phyloP scores from a whole-genome alignment of 1,140 invertebrate genomes.

The Mamestra configurata region DNA sequence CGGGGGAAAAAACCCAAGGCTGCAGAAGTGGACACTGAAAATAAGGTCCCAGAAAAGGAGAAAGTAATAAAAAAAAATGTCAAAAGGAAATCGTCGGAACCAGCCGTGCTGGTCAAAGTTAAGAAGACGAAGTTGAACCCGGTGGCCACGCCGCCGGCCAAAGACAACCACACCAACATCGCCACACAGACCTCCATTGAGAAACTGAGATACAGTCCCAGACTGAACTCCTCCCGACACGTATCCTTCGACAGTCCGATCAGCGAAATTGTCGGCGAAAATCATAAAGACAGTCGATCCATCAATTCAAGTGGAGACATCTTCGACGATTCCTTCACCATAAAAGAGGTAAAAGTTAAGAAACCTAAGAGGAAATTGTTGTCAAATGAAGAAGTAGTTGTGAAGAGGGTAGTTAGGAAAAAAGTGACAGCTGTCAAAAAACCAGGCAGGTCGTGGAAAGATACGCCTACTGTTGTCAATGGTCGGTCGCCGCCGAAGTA shows the following conservation, averaged over 20 bases:
- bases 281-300: conserved; percentile 57
- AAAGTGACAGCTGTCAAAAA: conserved; percentile 72
- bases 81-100: conserved; percentile 75
- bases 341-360: conserved; percentile 71
- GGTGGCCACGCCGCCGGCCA: conserved; percentile 74
- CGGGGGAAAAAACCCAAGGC: conserved; percentile 59
- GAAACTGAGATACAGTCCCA: conserved; percentile 62
- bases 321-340: conserved; percentile 82
- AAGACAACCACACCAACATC: conserved; percentile 76
- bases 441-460: conserved; percentile 72
- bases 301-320: conserved; percentile 77
- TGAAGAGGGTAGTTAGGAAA: conserved; percentile 68
- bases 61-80: conserved; percentile 57
- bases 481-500: conserved; percentile 69
- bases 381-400: conserved; percentile 68
- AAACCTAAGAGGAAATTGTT: conserved; percentile 69
- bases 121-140: conserved; percentile 76
- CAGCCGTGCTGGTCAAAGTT: conserved; percentile 71
- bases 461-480: conserved; percentile 72
- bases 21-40: conserved; percentile 56
- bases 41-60: conserved; percentile 57
- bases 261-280: conserved; percentile 73
- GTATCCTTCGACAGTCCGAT: conserved; percentile 82
- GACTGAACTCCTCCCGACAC: conserved; percentile 57
- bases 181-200: conserved; percentile 77